Conservation (phyloP, 2,797 vertebrate species). For the Eutrigla gurnardus region DNA sequence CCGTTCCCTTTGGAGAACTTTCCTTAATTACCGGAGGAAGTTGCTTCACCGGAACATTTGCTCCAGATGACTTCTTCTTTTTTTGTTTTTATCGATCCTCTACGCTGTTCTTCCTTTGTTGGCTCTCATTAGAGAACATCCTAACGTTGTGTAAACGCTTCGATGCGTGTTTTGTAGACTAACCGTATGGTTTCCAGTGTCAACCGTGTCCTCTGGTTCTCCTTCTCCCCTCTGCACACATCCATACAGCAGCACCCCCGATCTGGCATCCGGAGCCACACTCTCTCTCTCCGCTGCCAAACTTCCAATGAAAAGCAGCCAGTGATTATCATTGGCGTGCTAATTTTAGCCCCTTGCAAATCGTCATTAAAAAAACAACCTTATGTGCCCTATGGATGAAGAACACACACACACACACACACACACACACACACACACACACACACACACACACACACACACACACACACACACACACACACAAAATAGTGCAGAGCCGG, state of each 20-base stretch:
- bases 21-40: conserved; percentile 79
- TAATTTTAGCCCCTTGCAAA: conserved; percentile 73
- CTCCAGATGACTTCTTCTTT: conserved; percentile 61
- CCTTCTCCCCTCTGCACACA: conserved; percentile 41
- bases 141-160: conserved; percentile 26
- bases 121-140: not conserved
- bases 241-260: conserved; percentile 45
- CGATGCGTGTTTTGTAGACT: conserved; percentile 32
- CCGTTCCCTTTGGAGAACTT: conserved; percentile 71
- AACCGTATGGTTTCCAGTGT: conserved; percentile 60
- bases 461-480: not conserved
- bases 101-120: not conserved
- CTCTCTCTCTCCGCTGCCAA: conserved; percentile 55
- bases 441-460: not conserved
- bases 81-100: conserved; percentile 33
- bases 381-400: conserved; percentile 52
- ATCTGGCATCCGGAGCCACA: conserved; percentile 50
- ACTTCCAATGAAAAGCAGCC: conserved; percentile 65
- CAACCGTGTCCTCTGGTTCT: conserved; percentile 50
- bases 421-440: conserved; percentile 12
- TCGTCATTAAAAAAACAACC: conserved; percentile 52
- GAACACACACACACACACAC: not conserved
- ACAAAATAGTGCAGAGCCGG: conserved; percentile 48
- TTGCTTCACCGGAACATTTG: conserved; percentile 60
- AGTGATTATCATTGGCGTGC: conserved; percentile 72